Evolutionary conservation across 2,113 vertebrate genomes (phyloP), one percentile per base, ranked within the genome.

Genomic region (Peromyscus leucopus): DNA sequence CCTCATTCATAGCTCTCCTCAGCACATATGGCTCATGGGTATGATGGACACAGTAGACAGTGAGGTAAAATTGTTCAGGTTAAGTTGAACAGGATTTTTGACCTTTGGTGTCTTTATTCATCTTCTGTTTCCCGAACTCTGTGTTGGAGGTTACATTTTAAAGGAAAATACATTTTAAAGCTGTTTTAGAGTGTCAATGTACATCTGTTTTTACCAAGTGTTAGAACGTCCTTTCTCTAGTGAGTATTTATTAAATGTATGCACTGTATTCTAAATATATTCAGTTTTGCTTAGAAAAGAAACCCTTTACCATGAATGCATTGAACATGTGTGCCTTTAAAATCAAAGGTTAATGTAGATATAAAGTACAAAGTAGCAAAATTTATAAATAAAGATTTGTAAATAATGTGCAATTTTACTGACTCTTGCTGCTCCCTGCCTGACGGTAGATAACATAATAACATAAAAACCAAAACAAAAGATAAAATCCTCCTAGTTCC

Each of bases 161-260:
- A 88, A 84, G 71, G 46, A 85, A 86, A 42, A 46, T 63, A 89
- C 8, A 63, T 89, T 83, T 83, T 22, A 75, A 78, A 94, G 33
- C 63, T 69, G 86, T 96, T 85, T 31, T 85, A 89, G 93, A 75
- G 90, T 93, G 83, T 48, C 85, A 74, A 82, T 69, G 74, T 63
- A 21, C 19, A 31, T 87, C 12, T 94, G 15, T 89, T 96, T 96
- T 96, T 94, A 79, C 42, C 26, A 95, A 89, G 22, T 71, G 28
- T 93, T 80, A 69, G 59, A 92, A 94, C 82, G 13, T 12, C 31
- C 63, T 75, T 85, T 91, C 57, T 74, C 42, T 83, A n/a, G 93
- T 93, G 95, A 96, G 72, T 95, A 94, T 96, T 94, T 74, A 82
- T 95, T 69, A 95, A 92, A 90, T 6, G 28, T 96, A 79, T 69